These are phyloP conservation scores for roundworm (Caenorhabditis elegans) DNA, from an alignment of 1,140 invertebrate species.

Conservation along the genomic window DNA sequence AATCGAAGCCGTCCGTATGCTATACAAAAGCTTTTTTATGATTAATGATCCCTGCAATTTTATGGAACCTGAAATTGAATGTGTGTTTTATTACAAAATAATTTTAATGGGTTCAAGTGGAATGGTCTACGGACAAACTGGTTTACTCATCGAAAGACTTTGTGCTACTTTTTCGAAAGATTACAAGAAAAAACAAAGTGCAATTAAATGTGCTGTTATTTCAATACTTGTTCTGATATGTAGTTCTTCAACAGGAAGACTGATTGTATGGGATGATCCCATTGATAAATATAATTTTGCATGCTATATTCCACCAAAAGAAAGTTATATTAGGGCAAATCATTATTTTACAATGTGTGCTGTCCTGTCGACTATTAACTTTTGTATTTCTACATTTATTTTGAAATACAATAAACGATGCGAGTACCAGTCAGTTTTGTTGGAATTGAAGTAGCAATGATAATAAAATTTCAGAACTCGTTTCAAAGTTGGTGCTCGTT, in stretches of 20 bases:
- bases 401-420: neutral
- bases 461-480: neutral
- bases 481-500: neutral
- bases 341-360: no score
- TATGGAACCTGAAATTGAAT: neutral
- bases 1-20: neutral
- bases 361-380: no score
- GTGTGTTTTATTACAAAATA: neutral
- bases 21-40: neutral
- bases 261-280: no score
- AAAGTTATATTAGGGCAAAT: no score
- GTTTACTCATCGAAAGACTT: neutral
- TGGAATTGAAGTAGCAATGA: neutral
- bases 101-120: neutral
- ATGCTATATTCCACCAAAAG: no score
- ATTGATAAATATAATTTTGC: no score
- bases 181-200: neutral
- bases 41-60: neutral
- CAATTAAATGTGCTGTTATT: no score
- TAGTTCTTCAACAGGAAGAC: no score
- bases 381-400: no score
- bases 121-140: neutral
- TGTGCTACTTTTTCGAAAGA: neutral
- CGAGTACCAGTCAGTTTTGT: neutral
- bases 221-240: no score